Percentiles rank a stretch among this genome's conserved stretches.
These are phyloP conservation scores for Hydrocynus forskahlii DNA, from an alignment of 2,797 vertebrate species.

Conservation along the genomic window DNA sequence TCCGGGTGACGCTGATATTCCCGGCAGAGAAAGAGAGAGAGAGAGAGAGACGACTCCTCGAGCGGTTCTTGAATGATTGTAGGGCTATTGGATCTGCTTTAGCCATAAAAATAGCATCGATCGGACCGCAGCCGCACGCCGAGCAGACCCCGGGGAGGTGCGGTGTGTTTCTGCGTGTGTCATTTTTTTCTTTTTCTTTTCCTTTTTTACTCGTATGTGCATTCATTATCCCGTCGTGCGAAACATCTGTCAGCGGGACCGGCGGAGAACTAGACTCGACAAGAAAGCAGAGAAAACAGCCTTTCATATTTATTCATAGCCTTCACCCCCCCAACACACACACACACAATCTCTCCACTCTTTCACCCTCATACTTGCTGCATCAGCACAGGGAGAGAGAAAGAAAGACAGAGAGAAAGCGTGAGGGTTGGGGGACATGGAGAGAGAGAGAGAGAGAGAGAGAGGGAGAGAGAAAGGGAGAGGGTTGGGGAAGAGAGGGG, in stretches of 20 bases:
- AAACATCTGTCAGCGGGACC: slow-evolving; percentile 73
- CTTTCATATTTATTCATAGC: slow-evolving; percentile 82
- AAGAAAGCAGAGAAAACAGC: slow-evolving; percentile 71
- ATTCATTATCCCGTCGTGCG: slow-evolving; percentile 69
- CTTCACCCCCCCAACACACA: slow-evolving; percentile 65
- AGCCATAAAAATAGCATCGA: slow-evolving; percentile 11
- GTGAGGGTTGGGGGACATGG: neutral
- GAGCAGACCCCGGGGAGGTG: neutral
- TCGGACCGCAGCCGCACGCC: slow-evolving; percentile 11
- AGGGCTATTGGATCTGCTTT: slow-evolving; percentile 22
- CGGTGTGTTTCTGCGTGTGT: neutral
- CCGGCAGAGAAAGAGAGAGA: neutral
- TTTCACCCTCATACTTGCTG: slow-evolving; percentile 18
- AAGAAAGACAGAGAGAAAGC: no score
- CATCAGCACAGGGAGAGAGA: slow-evolving; percentile 13
- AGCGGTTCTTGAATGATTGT: slow-evolving; percentile 17
- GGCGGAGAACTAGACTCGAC: slow-evolving; percentile 73
- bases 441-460: neutral
- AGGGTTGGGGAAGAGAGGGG: neutral
- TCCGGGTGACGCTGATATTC: neutral
- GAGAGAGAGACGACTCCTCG: neutral
- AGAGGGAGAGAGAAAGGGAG: neutral
- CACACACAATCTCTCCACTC: slow-evolving; percentile 51
- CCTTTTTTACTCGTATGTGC: slow-evolving; percentile 33
- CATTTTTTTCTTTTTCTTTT: slow-evolving; percentile 1